Evolutionary conservation across 2,113 vertebrate genomes (phyloP).

Genomic region (Thalassoma bifasciatum): DNA sequence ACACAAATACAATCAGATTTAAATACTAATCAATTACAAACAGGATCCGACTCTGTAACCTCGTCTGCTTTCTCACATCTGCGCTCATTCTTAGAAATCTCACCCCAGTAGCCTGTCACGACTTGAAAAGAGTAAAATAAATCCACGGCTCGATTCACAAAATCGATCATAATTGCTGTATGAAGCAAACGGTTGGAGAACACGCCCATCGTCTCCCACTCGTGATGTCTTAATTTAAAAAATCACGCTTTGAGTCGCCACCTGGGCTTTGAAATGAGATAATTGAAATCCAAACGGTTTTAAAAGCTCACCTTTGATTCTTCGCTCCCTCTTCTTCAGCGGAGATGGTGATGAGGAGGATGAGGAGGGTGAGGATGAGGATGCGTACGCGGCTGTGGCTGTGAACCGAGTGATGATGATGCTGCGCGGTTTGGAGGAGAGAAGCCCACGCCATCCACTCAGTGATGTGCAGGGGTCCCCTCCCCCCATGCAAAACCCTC

Average conservation of each 20-base stretch:
- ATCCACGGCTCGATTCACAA: slow-evolving; percentile 44
- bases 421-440: slow-evolving; percentile 65
- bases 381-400: slow-evolving; percentile 68
- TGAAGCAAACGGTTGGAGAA: slow-evolving; percentile 35
- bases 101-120: slow-evolving; percentile 55
- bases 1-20: slow-evolving; percentile 12
- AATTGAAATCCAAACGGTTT: not conserved
- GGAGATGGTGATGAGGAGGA: slow-evolving; percentile 60
- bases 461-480: slow-evolving; percentile 69
- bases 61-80: slow-evolving; percentile 14
- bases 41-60: not conserved
- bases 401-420: slow-evolving; percentile 63
- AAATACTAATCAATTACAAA: slow-evolving; percentile 26
- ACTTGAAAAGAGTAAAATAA: slow-evolving; percentile 40
- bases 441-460: slow-evolving; percentile 74
- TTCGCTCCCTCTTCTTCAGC: slow-evolving; percentile 27
- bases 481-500: slow-evolving; percentile 63
- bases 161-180: slow-evolving; percentile 58
- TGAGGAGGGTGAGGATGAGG: slow-evolving; percentile 55
- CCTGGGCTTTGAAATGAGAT: not conserved
- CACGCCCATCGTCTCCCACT: slow-evolving; percentile 56
- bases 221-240: slow-evolving; percentile 3
- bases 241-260: not conserved
- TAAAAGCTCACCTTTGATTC: slow-evolving; percentile 57
- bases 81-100: slow-evolving; percentile 38